phyloP scores from a whole-genome alignment of 2,113 vertebrate genomes.

The Baryphthengus martii region DNA sequence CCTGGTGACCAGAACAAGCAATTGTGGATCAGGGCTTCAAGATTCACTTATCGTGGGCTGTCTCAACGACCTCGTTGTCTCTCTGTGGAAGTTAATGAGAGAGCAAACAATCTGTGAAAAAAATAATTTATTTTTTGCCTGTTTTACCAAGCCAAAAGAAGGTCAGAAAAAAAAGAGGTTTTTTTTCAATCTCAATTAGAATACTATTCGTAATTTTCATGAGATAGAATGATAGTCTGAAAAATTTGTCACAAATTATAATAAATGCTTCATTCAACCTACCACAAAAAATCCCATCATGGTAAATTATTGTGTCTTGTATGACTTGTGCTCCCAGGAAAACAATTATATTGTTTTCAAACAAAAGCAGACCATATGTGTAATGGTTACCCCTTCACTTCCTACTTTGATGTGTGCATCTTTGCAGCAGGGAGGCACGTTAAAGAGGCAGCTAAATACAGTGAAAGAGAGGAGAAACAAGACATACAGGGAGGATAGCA shows the following conservation, averaged over 20 bases:
- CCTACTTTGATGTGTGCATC: neutral
- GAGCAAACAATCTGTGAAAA: neutral
- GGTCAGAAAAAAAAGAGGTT: neutral
- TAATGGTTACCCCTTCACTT: neutral
- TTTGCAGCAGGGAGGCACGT: neutral
- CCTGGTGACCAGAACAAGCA: neutral
- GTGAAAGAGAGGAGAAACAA: neutral
- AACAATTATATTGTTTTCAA: neutral
- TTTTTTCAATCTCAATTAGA: neutral
- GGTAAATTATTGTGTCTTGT: neutral
- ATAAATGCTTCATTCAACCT: neutral
- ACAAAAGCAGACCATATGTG: neutral
- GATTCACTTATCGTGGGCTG: neutral
- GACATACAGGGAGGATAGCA: neutral
- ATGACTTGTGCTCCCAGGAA: neutral
- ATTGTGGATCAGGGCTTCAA: neutral
- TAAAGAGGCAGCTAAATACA: neutral
- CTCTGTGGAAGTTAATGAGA: neutral
- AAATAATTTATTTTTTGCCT: neutral
- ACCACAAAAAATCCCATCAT: neutral
- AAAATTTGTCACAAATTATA: neutral
- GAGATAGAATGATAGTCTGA: neutral
- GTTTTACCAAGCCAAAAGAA: neutral
- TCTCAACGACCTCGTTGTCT: neutral
- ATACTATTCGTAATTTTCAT: neutral